Percentiles rank a stretch among this genome's conserved stretches.
phyloP scores from a whole-genome alignment of 2,113 vertebrate species.

The Aleadryas rufinucha region DNA sequence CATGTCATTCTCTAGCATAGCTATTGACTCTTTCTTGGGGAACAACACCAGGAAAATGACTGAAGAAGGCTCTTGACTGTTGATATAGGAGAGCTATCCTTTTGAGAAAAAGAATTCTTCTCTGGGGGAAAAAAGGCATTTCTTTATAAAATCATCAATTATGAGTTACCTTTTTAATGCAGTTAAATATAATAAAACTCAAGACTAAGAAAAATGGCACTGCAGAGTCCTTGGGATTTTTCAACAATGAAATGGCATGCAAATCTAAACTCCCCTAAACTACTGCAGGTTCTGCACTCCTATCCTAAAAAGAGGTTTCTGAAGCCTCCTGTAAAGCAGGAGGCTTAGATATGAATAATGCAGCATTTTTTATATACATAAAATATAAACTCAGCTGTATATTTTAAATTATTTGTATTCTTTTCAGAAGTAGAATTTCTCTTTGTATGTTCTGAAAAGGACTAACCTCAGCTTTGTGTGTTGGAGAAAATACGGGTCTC shows the following conservation, averaged over 20 bases:
- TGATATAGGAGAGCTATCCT: not conserved
- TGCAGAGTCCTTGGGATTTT: not conserved
- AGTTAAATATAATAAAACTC: not conserved
- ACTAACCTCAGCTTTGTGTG: not conserved
- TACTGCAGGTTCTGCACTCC: not conserved
- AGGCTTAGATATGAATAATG: not conserved
- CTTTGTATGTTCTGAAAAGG: not conserved
- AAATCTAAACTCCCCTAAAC: not conserved
- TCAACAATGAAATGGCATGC: not conserved
- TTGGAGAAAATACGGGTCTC: not conserved
- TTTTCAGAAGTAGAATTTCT: not conserved
- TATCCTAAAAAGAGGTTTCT: not conserved
- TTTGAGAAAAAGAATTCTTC: not conserved
- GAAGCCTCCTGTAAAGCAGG: not conserved
- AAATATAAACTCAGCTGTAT: not conserved
- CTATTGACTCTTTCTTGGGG: not conserved
- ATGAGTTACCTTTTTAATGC: not conserved
- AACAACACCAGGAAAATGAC: not conserved
- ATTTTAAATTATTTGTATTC: conserved; percentile 2
- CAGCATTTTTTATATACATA: not conserved
- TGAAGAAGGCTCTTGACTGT: not conserved
- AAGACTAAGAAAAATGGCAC: not conserved
- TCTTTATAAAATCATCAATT: not conserved
- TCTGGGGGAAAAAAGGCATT: rapidly evolving
- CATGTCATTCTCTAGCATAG: not conserved